Evolutionary conservation across 2,113 vertebrate genomes (phyloP), one percentile per base, ranked within the genome.

Genomic region (Notothenia coriiceps): DNA sequence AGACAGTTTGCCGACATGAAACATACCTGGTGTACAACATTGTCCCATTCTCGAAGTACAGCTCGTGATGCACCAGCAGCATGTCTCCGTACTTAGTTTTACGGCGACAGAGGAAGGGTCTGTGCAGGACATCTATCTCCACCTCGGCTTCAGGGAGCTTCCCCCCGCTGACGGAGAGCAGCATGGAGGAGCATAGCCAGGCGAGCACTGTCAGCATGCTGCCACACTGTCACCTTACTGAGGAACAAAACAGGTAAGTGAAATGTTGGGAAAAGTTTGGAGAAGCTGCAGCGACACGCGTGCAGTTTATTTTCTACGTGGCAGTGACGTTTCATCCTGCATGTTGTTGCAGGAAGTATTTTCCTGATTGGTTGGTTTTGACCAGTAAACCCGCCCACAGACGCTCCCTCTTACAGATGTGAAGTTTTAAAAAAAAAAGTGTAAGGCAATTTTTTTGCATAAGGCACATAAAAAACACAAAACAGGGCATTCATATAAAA

Each of bases 21-120:
- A 40, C 94, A 92, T 88, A 98, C 97, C 96, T 98, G 76, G 95
- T 95, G 84, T 97, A 95, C 81, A 98, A 97, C 70, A 94, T 64
- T 7, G 97, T 95, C 6, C 97, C 97, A 1, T 98, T 96, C 84
- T 97, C 94, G 17, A 98, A 86, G 81, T 80, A 97, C 0, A 95
- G 97, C 15, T 97, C 95, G 5, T 96, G 97, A 70, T 98, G 97
- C 4, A 98, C 94, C 87, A 97, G 80, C 93, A 98, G 90, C 64
- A 97, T 87, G 68, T 98, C 97, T 35, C 97, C 97, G 56, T 95
- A 94, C 81, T 98, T 98, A 1, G 94, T 96, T 65, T 91, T 96
- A 47, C 97, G 92, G 62, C 95, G 96, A 89, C 97, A 98, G 80
- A 98, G 75, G 81, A 98, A 98, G 0, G 97, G 97, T 80, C 95